Percentiles rank a stretch among this genome's conserved stretches.
phyloP scores from a whole-genome alignment of 1,140 invertebrate species.

The Heliothis subflexa region DNA sequence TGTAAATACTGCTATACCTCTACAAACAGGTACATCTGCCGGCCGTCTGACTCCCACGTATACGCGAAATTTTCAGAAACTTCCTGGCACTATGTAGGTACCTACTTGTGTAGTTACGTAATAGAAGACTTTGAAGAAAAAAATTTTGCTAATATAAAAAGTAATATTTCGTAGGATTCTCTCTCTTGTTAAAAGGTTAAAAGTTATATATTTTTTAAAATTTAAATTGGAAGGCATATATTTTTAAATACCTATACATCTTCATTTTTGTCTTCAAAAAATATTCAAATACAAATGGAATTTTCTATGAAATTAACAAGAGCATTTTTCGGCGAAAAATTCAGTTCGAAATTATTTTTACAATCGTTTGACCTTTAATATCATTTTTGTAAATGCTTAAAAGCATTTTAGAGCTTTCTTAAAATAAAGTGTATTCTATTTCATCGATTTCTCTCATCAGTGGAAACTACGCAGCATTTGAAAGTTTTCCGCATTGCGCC shows the following conservation, averaged over 20 bases:
- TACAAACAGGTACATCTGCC: constrained; percentile 64
- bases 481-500: constrained; percentile 45
- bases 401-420: neutral
- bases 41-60: constrained; percentile 56
- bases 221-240: no score
- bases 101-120: neutral
- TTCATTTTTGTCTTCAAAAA: neutral
- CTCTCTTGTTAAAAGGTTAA: no score
- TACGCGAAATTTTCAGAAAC: constrained; percentile 56
- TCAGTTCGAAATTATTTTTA: constrained; percentile 11
- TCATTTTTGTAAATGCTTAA: neutral
- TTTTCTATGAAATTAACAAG: neutral
- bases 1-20: constrained; percentile 64
- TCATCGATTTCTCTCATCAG: no score
- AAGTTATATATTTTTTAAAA: no score
- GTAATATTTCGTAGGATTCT: no score
- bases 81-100: neutral
- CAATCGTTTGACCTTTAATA: constrained; percentile 7
- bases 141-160: neutral
- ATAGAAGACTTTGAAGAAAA: neutral
- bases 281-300: neutral
- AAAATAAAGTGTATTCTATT: no score
- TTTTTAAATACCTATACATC: neutral
- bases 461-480: neutral
- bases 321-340: neutral